These are phyloP conservation scores for Acrocephalus scirpaceus DNA, from an alignment of 2,797 vertebrate species.

Conservation along the genomic window DNA sequence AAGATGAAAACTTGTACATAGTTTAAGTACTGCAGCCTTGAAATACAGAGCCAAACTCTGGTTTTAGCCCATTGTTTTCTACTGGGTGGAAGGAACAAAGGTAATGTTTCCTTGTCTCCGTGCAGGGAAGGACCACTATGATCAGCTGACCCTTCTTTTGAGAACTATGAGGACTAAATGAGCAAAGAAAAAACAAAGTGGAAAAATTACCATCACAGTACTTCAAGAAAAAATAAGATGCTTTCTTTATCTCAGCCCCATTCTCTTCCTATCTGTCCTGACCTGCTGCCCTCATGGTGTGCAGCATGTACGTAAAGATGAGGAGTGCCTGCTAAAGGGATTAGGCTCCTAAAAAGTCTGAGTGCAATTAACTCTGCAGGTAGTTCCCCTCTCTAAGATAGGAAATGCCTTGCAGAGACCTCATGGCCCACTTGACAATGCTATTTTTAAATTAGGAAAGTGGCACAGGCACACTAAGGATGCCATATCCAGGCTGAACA, in stretches of 20 bases:
- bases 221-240: neutral
- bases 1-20: neutral
- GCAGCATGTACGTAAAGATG: neutral
- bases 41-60: neutral
- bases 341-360: neutral
- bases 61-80: neutral
- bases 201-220: neutral
- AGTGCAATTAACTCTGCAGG: neutral
- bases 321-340: neutral
- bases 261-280: neutral
- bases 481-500: neutral
- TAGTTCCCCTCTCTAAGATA: neutral
- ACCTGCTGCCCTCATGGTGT: neutral
- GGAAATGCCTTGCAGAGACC: neutral
- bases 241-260: neutral
- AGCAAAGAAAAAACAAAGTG: neutral
- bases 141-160: neutral
- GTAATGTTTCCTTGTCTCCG: neutral
- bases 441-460: neutral
- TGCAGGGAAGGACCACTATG: neutral
- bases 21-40: neutral
- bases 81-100: neutral
- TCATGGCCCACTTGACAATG: neutral
- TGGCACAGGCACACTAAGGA: neutral
- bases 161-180: neutral